phyloP scores from a whole-genome alignment of 53 echinoderm and acorn worm species.

The Temnopleurus reevesii region DNA sequence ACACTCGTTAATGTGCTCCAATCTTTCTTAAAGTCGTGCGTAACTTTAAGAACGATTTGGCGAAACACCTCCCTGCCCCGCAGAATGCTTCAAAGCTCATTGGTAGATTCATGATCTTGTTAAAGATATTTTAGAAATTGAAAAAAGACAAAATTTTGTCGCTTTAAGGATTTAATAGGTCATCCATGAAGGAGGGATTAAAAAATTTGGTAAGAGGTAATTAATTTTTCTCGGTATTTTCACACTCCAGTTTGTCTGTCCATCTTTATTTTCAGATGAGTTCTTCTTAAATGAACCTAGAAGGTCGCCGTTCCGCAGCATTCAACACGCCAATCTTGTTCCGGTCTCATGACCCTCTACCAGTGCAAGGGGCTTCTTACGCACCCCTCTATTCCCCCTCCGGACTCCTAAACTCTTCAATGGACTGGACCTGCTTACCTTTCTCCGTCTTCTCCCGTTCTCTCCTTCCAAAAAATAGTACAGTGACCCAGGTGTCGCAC shows the following conservation, averaged over 20 bases:
- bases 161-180: too few relatives aligned
- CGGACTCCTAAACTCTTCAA: not conserved
- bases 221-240: not conserved
- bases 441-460: not conserved
- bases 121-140: too few relatives aligned
- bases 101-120: too few relatives aligned
- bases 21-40: too few relatives aligned
- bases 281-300: not conserved
- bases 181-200: too few relatives aligned
- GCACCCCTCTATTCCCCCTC: not conserved
- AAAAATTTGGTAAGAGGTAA: too few relatives aligned
- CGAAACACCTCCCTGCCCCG: too few relatives aligned
- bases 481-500: constrained; percentile 1
- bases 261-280: not conserved
- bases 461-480: constrained; percentile 8
- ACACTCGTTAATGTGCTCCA: too few relatives aligned
- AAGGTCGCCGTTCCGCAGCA: not conserved
- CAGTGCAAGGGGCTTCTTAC: not conserved
- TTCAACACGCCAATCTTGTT: constrained; percentile 26
- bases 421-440: not conserved
- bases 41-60: too few relatives aligned
- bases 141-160: too few relatives aligned
- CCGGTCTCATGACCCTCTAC: constrained; percentile 6
- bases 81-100: too few relatives aligned
- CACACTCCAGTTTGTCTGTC: not conserved